Conservation (phyloP, 2,888 invertebrate species). For the Anagyrus pseudococci region DNA sequence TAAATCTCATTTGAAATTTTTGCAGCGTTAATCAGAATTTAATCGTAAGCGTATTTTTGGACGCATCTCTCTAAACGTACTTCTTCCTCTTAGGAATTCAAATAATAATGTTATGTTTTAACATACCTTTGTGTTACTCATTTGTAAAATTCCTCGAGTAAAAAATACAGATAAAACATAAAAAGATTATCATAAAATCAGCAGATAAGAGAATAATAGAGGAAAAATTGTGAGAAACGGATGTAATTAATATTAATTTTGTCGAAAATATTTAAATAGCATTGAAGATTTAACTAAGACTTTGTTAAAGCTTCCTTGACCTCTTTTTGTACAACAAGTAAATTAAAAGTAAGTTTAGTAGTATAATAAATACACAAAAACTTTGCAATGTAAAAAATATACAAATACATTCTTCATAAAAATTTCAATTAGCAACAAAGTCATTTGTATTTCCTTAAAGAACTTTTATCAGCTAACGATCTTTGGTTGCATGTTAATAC, state of each 20-base stretch:
- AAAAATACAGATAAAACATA: neutral
- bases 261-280: neutral
- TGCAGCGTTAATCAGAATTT: no score
- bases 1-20: neutral
- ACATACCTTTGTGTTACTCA: no score
- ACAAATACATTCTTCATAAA: neutral
- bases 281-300: no score
- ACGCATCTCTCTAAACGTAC: neutral
- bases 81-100: neutral
- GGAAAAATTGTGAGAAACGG: neutral
- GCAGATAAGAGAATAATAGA: neutral
- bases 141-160: neutral
- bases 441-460: no score
- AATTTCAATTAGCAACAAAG: no score
- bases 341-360: no score
- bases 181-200: neutral
- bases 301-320: no score
- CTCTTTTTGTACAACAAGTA: no score
- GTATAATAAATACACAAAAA: neutral
- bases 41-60: no score
- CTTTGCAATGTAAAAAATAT: neutral
- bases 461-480: no score
- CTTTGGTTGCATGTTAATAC: no score
- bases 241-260: neutral
- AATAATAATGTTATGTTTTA: neutral